Percentiles rank a stretch among this genome's conserved stretches.
Conservation (phyloP, 2,888 invertebrate genomes). For the Sialis fuliginosa region DNA sequence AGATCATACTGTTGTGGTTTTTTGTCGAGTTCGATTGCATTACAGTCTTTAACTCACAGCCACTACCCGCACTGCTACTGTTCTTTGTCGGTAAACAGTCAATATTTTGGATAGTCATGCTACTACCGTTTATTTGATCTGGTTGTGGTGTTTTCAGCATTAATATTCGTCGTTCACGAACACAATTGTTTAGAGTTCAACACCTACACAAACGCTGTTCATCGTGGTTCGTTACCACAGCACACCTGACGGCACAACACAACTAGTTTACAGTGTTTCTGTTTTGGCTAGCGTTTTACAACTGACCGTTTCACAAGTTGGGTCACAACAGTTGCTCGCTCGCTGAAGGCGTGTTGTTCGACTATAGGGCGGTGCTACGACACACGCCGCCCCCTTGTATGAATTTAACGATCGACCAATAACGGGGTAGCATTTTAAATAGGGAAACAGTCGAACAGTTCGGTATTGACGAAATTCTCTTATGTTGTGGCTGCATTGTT, state of each 20-base stretch:
- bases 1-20: slow-evolving; percentile 20
- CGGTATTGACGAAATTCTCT: slow-evolving; percentile 8
- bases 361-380: not conserved
- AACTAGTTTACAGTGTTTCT: not conserved
- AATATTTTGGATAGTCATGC: slow-evolving; percentile 47
- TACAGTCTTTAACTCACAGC: not conserved
- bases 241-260: not conserved
- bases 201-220: too few relatives aligned
- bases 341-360: not conserved
- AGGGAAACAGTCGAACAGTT: slow-evolving; percentile 11
- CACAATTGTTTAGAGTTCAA: too few relatives aligned
- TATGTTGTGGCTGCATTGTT: not conserved
- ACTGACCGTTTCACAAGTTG: not conserved
- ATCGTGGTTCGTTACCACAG: too few relatives aligned
- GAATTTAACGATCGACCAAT: slow-evolving; percentile 7
- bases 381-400: slow-evolving; percentile 8
- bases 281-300: not conserved
- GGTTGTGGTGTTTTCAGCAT: slow-evolving; percentile 26
- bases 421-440: slow-evolving; percentile 9
- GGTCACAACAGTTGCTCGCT: too few relatives aligned
- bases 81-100: slow-evolving; percentile 20
- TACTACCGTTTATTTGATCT: slow-evolving; percentile 28
- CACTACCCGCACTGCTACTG: slow-evolving; percentile 6
- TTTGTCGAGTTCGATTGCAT: slow-evolving; percentile 5
- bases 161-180: slow-evolving; percentile 17